A percentile compares a stretch with the other conserved stretches of the same genome.
Evolutionary conservation across 2,888 invertebrate genomes (phyloP).

Genomic region (Biston stratarius): DNA sequence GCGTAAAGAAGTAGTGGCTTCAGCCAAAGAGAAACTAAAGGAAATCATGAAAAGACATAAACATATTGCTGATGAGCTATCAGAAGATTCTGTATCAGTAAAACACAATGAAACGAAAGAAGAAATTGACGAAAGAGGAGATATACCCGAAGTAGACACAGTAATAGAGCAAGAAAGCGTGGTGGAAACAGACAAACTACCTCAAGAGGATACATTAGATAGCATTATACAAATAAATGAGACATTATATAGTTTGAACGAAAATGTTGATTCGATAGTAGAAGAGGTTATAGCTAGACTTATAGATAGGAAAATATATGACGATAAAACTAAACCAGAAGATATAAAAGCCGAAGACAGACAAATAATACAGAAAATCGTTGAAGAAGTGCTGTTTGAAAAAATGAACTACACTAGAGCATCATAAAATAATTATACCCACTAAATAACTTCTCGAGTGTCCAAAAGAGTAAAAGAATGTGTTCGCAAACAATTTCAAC

Average conservation of each 20-base stretch:
- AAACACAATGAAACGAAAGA: slow-evolving; percentile 47
- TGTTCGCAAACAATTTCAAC: not conserved
- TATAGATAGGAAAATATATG: slow-evolving; percentile 83
- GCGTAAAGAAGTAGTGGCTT: slow-evolving; percentile 78
- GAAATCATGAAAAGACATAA: slow-evolving; percentile 83
- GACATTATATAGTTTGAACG: slow-evolving; percentile 57
- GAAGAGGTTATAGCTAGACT: slow-evolving; percentile 80
- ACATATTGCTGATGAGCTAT: slow-evolving; percentile 73
- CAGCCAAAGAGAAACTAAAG: slow-evolving; percentile 81
- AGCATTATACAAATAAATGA: slow-evolving; percentile 46
- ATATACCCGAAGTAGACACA: slow-evolving; percentile 65
- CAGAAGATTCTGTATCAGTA: slow-evolving; percentile 58
- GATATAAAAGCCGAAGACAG: slow-evolving; percentile 78
- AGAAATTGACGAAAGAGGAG: slow-evolving; percentile 64
- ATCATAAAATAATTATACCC: slow-evolving; percentile 45
- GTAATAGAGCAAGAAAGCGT: slow-evolving; percentile 40
- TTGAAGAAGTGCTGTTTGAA: slow-evolving; percentile 79
- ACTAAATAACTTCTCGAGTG: slow-evolving; percentile 3
- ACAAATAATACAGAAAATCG: slow-evolving; percentile 78
- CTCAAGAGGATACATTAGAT: slow-evolving; percentile 40
- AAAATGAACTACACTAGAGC: slow-evolving; percentile 71
- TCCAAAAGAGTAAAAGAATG: not conserved
- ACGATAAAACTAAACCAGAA: slow-evolving; percentile 82
- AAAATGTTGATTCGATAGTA: slow-evolving; percentile 78
- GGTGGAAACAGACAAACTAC: slow-evolving; percentile 39